phyloP scores from a whole-genome alignment of 2,113 vertebrate species.

The Podarcis raffonei region DNA sequence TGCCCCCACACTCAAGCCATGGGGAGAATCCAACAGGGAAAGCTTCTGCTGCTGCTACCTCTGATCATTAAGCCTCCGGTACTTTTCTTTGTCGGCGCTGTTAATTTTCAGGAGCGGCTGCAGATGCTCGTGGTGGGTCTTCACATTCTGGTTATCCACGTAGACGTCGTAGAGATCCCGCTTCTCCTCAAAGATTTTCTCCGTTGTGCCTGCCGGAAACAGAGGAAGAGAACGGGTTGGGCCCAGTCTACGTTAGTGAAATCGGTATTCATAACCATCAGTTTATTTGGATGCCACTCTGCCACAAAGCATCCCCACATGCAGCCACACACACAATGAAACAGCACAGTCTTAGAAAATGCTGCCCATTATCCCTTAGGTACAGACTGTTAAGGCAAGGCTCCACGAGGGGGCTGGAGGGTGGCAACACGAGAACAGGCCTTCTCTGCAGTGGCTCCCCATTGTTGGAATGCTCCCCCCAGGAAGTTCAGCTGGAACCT shows the following conservation, averaged over 20 bases:
- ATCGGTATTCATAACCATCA: no score
- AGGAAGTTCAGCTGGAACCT: no score
- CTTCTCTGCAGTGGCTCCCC: no score
- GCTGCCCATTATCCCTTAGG: background rate
- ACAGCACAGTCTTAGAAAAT: background rate
- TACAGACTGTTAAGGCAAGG: background rate
- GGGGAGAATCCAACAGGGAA: no score
- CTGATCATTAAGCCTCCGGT: slow-evolving; percentile 93
- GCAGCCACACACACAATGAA: background rate
- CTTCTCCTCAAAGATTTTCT: slow-evolving; percentile 98
- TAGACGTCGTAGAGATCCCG: slow-evolving; percentile 94
- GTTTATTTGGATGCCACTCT: no score
- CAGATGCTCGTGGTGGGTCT: slow-evolving; percentile 88
- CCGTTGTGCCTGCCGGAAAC: slow-evolving; percentile 87
- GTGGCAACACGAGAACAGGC: no score
- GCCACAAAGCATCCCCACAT: background rate
- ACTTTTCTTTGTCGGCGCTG: slow-evolving; percentile 91
- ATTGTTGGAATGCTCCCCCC: no score
- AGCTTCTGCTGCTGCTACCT: slow-evolving; percentile 74
- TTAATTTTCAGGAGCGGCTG: slow-evolving; percentile 91
- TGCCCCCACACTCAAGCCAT: background rate
- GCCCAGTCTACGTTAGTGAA: background rate
- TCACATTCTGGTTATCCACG: slow-evolving; percentile 98
- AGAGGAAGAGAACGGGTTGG: background rate
- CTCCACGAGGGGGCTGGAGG: no score